Base-by-base conservation (phyloP, 2,797 vertebrate species). In the Mustela erminea region DNA sequence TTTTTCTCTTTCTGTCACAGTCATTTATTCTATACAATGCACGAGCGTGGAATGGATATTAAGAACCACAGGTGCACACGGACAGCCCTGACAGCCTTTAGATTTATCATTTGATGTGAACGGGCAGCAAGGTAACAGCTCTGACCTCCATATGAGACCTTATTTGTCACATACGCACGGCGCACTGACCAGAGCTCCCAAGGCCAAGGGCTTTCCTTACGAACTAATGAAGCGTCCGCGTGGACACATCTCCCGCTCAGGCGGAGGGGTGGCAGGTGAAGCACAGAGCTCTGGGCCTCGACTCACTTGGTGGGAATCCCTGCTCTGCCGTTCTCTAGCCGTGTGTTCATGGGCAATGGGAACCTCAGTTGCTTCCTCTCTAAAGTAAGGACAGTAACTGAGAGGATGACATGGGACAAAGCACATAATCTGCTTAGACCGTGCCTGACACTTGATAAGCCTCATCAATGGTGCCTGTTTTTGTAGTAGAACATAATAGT, bases 101-200 rank as follows among this genome's bases (percentile, higher is more conserved):
- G 82, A 95, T 96, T 92, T 87, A 97, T 96, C 90, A 93, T 81
- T 58, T 89, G 74, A 77, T 77, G 43, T 68, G 87, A 89, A 80
- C 0, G 3, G 52, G 49, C 77, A 81, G 87, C 77, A 96, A 84
- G 60, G 52, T 91, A 96, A 97, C 58, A 87, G 92, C 90, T 96
- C 18, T 95, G 90, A 90, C 92, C 97, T 95, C 91, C 68, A 84
- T 62, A 81, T 25, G 85, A 95, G 93, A 81, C 62, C 88, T 96
- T 94, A 94, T 89, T 89, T 95, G 82, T 95, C 95, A 89, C 58
- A 20, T 96, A 93, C 17, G 66, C 58, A 81, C 1, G 78, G 85
- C 43, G 83, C 43, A 62, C 10, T 93, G 96, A 95, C 81, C 77
- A 95, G 80, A 72, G 60, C 38, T 92, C 92, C 60, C 9, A 62